These are phyloP conservation scores for Todus mexicanus DNA, from an alignment of 2,797 vertebrate genomes.

Conservation along the genomic window DNA sequence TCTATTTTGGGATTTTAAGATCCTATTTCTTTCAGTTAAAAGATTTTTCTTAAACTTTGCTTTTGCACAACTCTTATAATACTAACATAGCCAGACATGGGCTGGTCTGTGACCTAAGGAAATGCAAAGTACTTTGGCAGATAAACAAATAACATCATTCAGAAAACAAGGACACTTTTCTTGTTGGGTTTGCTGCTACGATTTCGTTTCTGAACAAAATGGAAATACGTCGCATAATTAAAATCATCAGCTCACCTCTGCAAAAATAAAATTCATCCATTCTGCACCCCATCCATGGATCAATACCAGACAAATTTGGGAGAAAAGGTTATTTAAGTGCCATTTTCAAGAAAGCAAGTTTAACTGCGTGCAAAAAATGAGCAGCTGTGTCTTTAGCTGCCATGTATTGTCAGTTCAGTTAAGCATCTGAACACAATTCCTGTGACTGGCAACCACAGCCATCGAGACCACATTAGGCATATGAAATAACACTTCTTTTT, in stretches of 20 bases:
- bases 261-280: background rate
- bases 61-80: constrained; percentile 40
- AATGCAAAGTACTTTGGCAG: constrained; percentile 63
- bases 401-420: background rate
- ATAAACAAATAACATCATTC: constrained; percentile 69
- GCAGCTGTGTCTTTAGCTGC: background rate
- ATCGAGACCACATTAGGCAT: background rate
- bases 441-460: background rate
- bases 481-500: background rate
- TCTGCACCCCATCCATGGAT: background rate
- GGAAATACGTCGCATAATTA: constrained; percentile 7
- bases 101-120: constrained; percentile 63
- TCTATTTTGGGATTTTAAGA: constrained; percentile 80
- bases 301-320: background rate
- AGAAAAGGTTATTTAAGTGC: background rate
- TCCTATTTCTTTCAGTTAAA: constrained; percentile 76
- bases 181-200: constrained; percentile 32
- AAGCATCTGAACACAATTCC: background rate
- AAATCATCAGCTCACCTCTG: constrained; percentile 25
- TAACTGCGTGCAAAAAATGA: background rate
- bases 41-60: constrained; percentile 65
- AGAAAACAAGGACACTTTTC: constrained; percentile 75
- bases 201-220: constrained; percentile 35
- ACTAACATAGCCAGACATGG: constrained; percentile 63
- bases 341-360: background rate